These are phyloP conservation scores for Beris chalybata DNA, from an alignment of 2,888 invertebrate genomes.

Conservation along the genomic window DNA sequence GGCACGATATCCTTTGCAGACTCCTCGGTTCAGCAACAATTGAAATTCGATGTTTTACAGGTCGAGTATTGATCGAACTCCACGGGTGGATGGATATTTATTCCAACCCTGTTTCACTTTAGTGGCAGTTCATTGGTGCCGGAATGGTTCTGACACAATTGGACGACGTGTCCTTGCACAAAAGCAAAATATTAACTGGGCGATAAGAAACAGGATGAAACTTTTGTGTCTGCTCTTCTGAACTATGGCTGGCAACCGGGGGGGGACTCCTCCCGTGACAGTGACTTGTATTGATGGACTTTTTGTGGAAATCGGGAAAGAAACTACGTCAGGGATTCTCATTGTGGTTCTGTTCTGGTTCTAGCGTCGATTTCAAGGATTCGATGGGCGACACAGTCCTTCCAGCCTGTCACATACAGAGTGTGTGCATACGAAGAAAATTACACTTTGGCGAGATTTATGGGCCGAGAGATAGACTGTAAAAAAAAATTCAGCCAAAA, in stretches of 20 bases:
- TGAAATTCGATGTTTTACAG: too few relatives aligned
- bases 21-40: too few relatives aligned
- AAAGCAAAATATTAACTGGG: conserved; percentile 8
- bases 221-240: background rate
- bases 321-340: too few relatives aligned
- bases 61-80: background rate
- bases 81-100: background rate
- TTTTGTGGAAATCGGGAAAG: conserved; percentile 1
- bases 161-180: background rate
- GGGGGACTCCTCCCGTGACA: background rate
- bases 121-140: background rate
- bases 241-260: background rate
- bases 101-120: background rate
- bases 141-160: conserved; percentile 4
- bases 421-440: too few relatives aligned
- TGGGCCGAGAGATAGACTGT: background rate
- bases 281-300: conserved; percentile 16
- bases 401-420: too few relatives aligned
- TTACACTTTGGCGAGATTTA: too few relatives aligned
- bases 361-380: conserved; percentile 2
- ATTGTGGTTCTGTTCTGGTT: background rate
- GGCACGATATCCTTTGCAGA: too few relatives aligned
- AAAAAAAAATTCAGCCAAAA: background rate
- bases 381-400: background rate
- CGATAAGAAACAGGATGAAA: background rate